phyloP scores from a whole-genome alignment of 2,113 vertebrate species.

The Smithornis capensis region DNA sequence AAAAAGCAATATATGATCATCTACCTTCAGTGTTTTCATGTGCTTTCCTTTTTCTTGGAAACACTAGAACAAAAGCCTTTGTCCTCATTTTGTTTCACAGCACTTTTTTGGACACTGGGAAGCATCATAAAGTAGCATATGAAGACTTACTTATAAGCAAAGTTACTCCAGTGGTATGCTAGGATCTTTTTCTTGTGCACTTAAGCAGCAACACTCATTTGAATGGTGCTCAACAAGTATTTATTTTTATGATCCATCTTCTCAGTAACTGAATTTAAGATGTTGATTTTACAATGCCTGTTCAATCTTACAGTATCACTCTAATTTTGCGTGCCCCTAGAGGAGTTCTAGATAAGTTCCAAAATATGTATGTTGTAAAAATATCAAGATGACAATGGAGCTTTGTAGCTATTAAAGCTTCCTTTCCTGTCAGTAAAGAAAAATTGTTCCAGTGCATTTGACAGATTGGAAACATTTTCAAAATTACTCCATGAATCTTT shows the following conservation, averaged over 20 bases:
- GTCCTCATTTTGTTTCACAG: background rate
- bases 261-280: background rate
- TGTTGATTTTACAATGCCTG: background rate
- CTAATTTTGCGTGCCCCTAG: background rate
- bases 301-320: background rate
- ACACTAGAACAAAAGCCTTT: conserved; percentile 11
- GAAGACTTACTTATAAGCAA: background rate
- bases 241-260: background rate
- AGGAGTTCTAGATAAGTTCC: background rate
- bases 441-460: background rate
- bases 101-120: background rate
- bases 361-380: background rate
- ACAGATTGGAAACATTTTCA: background rate
- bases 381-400: background rate
- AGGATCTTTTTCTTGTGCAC: background rate
- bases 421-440: background rate
- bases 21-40: background rate
- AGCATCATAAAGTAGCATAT: background rate
- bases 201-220: background rate
- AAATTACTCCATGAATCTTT: background rate
- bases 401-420: background rate
- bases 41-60: background rate
- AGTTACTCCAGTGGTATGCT: background rate
- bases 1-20: background rate
- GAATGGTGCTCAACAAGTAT: background rate